Base-by-base conservation (phyloP, 1,140 invertebrate species). In the Diorhabda sublineata region DNA sequence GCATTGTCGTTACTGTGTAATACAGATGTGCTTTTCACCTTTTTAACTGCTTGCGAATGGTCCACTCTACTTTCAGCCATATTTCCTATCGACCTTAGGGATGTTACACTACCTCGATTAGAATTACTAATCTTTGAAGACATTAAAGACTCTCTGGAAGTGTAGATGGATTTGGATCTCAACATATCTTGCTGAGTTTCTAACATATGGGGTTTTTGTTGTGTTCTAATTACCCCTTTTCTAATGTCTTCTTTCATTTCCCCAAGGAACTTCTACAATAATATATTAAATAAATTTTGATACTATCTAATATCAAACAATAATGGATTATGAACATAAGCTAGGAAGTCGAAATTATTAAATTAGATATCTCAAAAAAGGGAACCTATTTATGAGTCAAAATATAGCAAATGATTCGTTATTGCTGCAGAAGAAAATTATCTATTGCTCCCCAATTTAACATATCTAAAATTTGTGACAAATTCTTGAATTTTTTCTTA, bases 131-230 rank as follows among this genome's bases (percentile, higher is more conserved):
- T 69, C 44, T 61, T 52, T 66, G 62, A 11, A 45, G 64, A 61
- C 52, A 26, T 58, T 42, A 69, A 41, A 63, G 61, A 69, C 63
- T 72, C 67, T 26, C 64, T 72, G 41, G 63, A 69, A 57, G 61
- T n/a, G 9, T 66, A 42, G 4, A 66, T 8, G n/a, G 6, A n/a
- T 47, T 66, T 74, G 61, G 7, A 57, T 69, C 70, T 71, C 43
- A 66, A 58, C 58, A 69, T 73, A 3, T 75, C 72, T 41, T 64
- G 61, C 63, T 75, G 69, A 8, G 58, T 70, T 69, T 74, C 64
- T 2, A 76, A 45, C 42, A 74, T 57, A 8, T 75, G 70, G 8
- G 74, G 68, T 69, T 74, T 75, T 52, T 74, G 72, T 62, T 75
- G 69, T 5, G 74, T 69, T 62, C 72, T 72, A 45, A 72, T 73